Percentiles rank a stretch among this genome's conserved stretches.
phyloP scores from a whole-genome alignment of 2,888 invertebrate species.

The Troides oblongomaculatus region DNA sequence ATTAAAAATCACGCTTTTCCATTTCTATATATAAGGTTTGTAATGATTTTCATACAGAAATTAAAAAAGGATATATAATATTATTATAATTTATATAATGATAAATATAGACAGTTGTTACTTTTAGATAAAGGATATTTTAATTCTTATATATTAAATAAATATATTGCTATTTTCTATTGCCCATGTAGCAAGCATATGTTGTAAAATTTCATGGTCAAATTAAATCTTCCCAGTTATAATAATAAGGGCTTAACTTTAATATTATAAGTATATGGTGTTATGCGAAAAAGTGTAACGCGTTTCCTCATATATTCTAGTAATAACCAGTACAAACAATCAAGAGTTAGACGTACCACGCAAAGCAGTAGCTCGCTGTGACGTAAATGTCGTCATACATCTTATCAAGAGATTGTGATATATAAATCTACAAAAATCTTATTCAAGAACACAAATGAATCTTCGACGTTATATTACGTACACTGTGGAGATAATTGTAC shows the following conservation, averaged over 20 bases:
- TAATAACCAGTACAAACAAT: slow-evolving; percentile 18
- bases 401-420: slow-evolving; percentile 37
- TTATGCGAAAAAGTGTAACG: background rate
- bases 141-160: too few species aligned
- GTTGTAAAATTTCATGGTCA: slow-evolving; percentile 14
- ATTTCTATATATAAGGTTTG: slow-evolving; percentile 43
- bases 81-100: background rate
- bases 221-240: background rate
- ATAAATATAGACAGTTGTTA: too few species aligned
- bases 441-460: slow-evolving; percentile 4
- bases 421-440: slow-evolving; percentile 3
- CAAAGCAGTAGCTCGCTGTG: slow-evolving; percentile 33
- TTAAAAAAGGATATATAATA: background rate
- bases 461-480: slow-evolving; percentile 3
- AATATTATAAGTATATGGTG: background rate
- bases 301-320: slow-evolving; percentile 7
- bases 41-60: too few species aligned
- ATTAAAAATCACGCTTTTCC: slow-evolving; percentile 61
- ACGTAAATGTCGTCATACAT: slow-evolving; percentile 48
- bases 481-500: slow-evolving; percentile 8
- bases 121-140: too few species aligned
- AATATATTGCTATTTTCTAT: background rate
- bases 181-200: background rate
- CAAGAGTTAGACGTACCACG: slow-evolving; percentile 1
- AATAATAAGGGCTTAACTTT: background rate